phyloP scores from a whole-genome alignment of 2,888 invertebrate genomes.

The Pachymerium ferrugineum region DNA sequence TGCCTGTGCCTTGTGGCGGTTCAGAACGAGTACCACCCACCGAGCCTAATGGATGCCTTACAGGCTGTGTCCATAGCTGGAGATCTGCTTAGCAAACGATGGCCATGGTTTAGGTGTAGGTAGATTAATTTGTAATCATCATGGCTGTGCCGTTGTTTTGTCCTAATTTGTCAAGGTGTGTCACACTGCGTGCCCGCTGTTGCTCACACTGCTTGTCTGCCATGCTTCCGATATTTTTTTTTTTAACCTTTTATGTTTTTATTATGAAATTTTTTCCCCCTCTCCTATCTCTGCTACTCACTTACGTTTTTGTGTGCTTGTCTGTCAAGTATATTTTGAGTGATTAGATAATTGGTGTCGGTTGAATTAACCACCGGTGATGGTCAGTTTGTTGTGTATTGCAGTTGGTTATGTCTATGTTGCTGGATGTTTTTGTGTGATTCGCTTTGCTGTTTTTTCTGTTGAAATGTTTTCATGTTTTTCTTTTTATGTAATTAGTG shows the following conservation, averaged over 20 bases:
- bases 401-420: no score
- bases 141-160: neutral
- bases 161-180: constrained; percentile 10
- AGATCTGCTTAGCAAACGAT: constrained; percentile 30
- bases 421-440: no score
- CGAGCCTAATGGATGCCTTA: constrained; percentile 29
- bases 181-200: neutral
- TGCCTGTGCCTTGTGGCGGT: constrained; percentile 19
- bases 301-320: no score
- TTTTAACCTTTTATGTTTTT: neutral
- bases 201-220: neutral
- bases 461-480: no score
- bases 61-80: constrained; percentile 27
- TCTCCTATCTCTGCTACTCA: no score
- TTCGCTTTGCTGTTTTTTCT: no score
- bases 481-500: no score
- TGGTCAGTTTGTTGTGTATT: no score
- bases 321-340: no score
- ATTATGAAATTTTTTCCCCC: neutral
- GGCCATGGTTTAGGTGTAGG: constrained; percentile 33
- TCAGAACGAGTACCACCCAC: constrained; percentile 11
- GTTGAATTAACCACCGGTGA: no score
- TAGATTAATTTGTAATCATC: constrained; percentile 27
- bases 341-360: no score
- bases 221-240: neutral